Evolutionary conservation across 2,888 invertebrate genomes (phyloP).

Genomic region (Eugnorisma glareosa): DNA sequence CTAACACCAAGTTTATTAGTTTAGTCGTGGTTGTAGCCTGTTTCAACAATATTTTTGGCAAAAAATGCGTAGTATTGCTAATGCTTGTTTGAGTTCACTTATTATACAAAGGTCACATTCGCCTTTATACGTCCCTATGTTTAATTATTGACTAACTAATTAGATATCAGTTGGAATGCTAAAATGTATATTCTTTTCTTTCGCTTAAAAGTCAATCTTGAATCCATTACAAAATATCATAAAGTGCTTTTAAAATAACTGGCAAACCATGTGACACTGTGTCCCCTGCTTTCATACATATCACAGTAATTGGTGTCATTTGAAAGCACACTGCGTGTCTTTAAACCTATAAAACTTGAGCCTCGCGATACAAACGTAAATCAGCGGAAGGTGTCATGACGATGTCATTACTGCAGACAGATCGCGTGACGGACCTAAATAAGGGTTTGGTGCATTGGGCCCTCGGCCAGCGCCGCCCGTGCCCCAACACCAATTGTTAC

Average conservation of each 20-base stretch:
- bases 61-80: not conserved
- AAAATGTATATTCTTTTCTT: not conserved
- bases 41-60: slow-evolving; percentile 3
- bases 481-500: slow-evolving; percentile 83
- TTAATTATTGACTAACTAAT: not conserved
- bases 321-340: slow-evolving; percentile 37
- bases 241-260: not conserved
- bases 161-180: not conserved
- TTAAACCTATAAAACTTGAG: slow-evolving; percentile 48
- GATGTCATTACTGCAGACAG: slow-evolving; percentile 75
- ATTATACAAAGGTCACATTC: not conserved
- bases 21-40: slow-evolving; percentile 12
- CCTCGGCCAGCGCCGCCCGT: slow-evolving; percentile 76
- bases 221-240: not conserved
- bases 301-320: slow-evolving; percentile 33
- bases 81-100: not conserved
- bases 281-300: not conserved
- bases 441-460: slow-evolving; percentile 77
- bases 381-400: slow-evolving; percentile 70
- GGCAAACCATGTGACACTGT: not conserved
- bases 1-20: slow-evolving; percentile 14
- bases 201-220: not conserved
- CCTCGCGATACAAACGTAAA: slow-evolving; percentile 46
- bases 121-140: not conserved
- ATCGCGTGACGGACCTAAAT: slow-evolving; percentile 79